phyloP scores from a whole-genome alignment of 2,113 vertebrate species.

The Myrmecophaga tridactyla region DNA sequence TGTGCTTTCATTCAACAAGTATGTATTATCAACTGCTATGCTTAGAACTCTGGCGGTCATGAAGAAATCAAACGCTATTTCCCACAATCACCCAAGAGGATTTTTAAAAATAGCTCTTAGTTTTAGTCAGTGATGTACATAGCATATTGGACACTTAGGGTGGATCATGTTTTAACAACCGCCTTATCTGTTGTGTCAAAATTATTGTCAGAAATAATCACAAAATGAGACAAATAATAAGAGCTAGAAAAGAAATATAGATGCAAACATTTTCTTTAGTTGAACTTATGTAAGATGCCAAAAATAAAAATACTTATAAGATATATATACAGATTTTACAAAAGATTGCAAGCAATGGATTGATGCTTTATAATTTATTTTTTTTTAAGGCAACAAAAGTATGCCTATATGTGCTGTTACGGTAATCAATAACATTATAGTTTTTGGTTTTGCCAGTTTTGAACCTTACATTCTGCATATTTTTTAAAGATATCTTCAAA shows the following conservation, averaged over 20 bases:
- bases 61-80: slow-evolving; percentile 43
- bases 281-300: neutral
- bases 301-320: neutral
- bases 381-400: neutral
- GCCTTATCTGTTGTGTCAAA: neutral
- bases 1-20: slow-evolving; percentile 45
- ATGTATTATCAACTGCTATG: slow-evolving; percentile 12
- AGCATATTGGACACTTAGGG: neutral
- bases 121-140: neutral
- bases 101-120: neutral
- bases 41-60: neutral
- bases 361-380: slow-evolving; percentile 3
- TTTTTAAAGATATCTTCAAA: slow-evolving; percentile 30
- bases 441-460: neutral
- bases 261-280: neutral
- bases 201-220: neutral
- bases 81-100: neutral
- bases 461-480: neutral
- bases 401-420: neutral
- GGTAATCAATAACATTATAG: neutral
- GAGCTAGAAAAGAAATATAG: neutral
- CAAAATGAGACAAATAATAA: slow-evolving; percentile 10
- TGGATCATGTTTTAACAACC: neutral
- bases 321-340: neutral
- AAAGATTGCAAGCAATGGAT: neutral